Base-by-base conservation (phyloP, 1,140 invertebrate genomes). In the Drosophila biarmipes region DNA sequence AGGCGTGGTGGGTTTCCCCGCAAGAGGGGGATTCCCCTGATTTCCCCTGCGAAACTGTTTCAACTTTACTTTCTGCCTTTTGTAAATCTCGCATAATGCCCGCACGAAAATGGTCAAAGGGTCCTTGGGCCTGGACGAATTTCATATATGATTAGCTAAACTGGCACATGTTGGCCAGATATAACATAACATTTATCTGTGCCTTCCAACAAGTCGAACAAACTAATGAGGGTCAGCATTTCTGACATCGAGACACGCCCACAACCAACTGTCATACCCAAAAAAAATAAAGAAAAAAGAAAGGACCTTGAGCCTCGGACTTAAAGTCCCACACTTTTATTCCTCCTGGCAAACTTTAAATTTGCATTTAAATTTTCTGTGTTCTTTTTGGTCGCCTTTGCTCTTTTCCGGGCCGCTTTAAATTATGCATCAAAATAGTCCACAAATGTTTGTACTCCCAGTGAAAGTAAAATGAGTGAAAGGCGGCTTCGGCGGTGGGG, bases 381-480 rank as follows among this genome's bases (percentile, higher is more conserved):
- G 49, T 37, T 49, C 35, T 35, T 19, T 17, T 17, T n/a, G 27
- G 27, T 27, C 40, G 54, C 24, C 31, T 15, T 15, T 58, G 46
- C 53, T 53, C 27, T 57, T 63, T 43, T 34, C 38, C 46, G 29
- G 29, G 40, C 29, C 43, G 63, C 40, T 78, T 75, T 85, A 85
- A 85, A 85, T 80, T 85, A 85, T 85, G 80, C 80, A 85, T 61
- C 68, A 46, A 75, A 86, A 74, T 74, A 74, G 46, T 73, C 42
- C 46, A 48, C 54, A 62, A 53, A 73, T 42, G 45, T 35, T 80
- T 35, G 48, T 61, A 29, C 73, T 49, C 34, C 21, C 56, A 59
- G 76, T 80, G 76, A 84, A 84, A 85, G 73, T 76, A 17, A 71
- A 84, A 63, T 78, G 63, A 69, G 69, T 42, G 54, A 77, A 78